Conservation (phyloP, 2,113 vertebrate species). For the Heliornis fulica region DNA sequence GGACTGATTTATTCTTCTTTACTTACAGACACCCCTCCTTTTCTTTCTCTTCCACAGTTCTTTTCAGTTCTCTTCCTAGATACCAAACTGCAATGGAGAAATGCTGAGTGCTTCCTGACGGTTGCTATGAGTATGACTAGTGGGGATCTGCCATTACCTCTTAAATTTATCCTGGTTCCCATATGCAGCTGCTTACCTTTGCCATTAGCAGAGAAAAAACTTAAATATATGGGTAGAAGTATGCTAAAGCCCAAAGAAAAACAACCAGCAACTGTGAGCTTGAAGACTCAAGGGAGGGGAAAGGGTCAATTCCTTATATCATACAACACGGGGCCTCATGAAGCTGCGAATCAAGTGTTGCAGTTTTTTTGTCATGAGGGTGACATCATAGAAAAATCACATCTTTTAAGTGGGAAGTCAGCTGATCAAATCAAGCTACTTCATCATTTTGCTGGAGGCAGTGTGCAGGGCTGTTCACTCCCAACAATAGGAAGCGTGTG, state of each 20-base stretch:
- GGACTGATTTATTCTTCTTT: not conserved
- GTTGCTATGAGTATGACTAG: not conserved
- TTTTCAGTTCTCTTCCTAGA: not conserved
- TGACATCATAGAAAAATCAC: not conserved
- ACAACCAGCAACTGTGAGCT: not conserved
- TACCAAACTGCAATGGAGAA: not conserved
- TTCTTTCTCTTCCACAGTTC: not conserved
- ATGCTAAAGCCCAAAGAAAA: not conserved
- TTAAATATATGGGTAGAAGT: not conserved
- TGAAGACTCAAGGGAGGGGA: not conserved
- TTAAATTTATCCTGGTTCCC: not conserved
- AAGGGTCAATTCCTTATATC: not conserved
- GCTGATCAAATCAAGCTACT: conserved; percentile 31
- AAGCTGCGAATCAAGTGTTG: not conserved
- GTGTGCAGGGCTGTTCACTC: not conserved
- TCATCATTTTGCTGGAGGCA: not conserved
- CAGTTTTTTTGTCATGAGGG: fast-evolving
- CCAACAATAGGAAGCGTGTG: conserved; percentile 19
- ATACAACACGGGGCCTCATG: not conserved
- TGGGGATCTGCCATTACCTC: not conserved
- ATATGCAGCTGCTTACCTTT: not conserved
- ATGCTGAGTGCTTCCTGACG: not conserved
- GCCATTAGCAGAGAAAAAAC: not conserved
- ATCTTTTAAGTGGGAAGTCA: conserved; percentile 39
- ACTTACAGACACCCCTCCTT: not conserved